Evolutionary conservation across 2,888 invertebrate species (phyloP).

Genomic region (Ctena decussata): DNA sequence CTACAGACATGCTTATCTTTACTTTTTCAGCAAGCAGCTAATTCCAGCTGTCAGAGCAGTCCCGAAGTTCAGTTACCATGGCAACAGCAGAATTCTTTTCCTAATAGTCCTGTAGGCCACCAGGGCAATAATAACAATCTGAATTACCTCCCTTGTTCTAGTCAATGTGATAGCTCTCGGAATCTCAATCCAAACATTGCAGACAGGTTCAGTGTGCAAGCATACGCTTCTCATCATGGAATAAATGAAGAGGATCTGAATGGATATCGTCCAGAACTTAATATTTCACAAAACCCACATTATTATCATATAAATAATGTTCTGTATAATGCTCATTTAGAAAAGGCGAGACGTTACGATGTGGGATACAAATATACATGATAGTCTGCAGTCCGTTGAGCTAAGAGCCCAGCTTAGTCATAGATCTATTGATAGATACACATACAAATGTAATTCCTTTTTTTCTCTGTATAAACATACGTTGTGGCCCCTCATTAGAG

Average conservation of each 20-base stretch:
- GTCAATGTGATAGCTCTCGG: constrained; percentile 57
- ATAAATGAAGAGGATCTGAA: constrained; percentile 46
- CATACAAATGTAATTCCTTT: no score
- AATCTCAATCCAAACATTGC: constrained; percentile 10
- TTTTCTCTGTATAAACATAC: no score
- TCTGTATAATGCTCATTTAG: constrained; percentile 92
- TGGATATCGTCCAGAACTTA: constrained; percentile 90
- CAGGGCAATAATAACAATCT: constrained; percentile 52
- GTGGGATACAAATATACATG: constrained; percentile 25
- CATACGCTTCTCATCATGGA: constrained; percentile 52
- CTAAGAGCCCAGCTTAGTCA: no score
- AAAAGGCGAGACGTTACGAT: constrained; percentile 59
- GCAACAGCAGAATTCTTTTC: constrained; percentile 24
- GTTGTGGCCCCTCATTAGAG: no score
- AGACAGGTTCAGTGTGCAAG: constrained; percentile 41
- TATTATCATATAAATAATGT: constrained; percentile 95
- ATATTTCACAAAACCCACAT: constrained; percentile 93
- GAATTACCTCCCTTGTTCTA: constrained; percentile 57
- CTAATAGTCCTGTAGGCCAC: not conserved
- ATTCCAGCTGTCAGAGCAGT: constrained; percentile 11
- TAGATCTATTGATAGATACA: no score
- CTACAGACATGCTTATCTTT: no score
- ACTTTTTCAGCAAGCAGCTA: not conserved
- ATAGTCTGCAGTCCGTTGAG: no score
- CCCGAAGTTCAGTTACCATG: constrained; percentile 31